A percentile compares a stretch with the other conserved stretches of the same genome.
Conservation (phyloP, 53 echinoderm and acorn worm species). For the Luidia sarsii region DNA sequence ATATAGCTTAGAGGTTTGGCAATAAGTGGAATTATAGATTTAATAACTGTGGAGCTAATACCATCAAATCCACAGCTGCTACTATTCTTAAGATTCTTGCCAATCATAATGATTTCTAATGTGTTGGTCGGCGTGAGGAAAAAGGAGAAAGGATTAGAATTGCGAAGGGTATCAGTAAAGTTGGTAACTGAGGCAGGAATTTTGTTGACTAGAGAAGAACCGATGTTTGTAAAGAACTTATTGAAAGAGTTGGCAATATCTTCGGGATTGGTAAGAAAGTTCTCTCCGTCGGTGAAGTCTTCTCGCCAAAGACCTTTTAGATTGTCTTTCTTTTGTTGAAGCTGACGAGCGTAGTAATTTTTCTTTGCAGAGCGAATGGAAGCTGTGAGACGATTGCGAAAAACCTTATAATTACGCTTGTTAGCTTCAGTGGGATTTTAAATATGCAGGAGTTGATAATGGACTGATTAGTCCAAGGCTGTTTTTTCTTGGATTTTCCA, state of each 20-base stretch:
- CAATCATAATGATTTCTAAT: background rate
- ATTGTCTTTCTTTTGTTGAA: background rate
- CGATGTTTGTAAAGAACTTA: background rate
- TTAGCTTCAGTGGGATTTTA: conserved; percentile 13
- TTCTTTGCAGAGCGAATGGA: background rate
- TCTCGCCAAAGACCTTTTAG: conserved; percentile 5
- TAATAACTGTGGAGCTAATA: background rate
- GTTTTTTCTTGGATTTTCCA: background rate
- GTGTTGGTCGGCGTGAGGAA: background rate
- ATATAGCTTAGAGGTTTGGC: background rate
- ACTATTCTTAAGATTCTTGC: background rate
- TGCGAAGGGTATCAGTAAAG: background rate
- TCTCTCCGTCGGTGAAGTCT: background rate
- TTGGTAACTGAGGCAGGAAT: background rate
- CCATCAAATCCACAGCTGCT: background rate
- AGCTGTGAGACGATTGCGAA: conserved; percentile 2
- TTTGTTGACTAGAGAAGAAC: background rate
- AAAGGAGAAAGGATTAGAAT: background rate
- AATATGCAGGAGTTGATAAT: background rate
- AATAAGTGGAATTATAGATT: conserved; percentile 18
- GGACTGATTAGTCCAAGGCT: background rate
- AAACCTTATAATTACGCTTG: background rate
- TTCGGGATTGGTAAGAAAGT: background rate
- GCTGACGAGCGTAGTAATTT: background rate
- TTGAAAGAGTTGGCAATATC: conserved; percentile 14